Percentiles rank a stretch among this genome's conserved stretches.
Conservation (phyloP, 2,113 vertebrate species). For the Corvus hawaiiensis region DNA sequence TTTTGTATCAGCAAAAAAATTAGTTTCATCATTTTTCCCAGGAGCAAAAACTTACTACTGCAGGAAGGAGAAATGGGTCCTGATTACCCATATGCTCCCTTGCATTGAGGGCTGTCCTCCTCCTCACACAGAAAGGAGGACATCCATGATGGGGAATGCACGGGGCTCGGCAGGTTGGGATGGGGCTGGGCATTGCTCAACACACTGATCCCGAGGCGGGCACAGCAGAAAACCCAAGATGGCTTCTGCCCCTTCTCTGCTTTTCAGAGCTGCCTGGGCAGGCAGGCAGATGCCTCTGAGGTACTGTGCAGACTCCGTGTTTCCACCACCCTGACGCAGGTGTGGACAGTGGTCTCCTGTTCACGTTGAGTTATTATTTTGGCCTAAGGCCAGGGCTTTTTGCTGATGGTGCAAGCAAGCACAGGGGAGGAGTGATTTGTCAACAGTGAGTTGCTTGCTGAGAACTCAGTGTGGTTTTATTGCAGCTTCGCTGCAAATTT, state of each 20-base stretch:
- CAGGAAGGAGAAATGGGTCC: not conserved
- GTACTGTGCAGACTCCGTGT: accelerated
- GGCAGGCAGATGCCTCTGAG: not conserved
- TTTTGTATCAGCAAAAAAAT: not conserved
- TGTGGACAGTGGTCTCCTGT: not conserved
- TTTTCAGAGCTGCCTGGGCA: not conserved
- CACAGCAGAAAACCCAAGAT: accelerated
- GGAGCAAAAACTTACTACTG: not conserved
- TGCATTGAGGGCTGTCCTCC: not conserved
- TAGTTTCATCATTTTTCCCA: not conserved
- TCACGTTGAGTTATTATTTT: not conserved
- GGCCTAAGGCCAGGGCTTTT: not conserved
- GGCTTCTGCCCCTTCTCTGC: not conserved
- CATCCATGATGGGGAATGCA: not conserved
- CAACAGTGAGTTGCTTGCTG: not conserved
- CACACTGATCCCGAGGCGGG: not conserved
- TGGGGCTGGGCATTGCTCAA: not conserved
- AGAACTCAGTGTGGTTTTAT: not conserved
- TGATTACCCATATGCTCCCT: not conserved
- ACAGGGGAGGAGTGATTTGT: not conserved
- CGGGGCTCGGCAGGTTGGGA: not conserved
- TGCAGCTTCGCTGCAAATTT: not conserved
- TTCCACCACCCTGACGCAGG: accelerated
- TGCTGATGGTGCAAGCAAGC: not conserved
- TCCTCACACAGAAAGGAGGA: not conserved